A percentile compares a stretch with the other conserved stretches of the same genome.
phyloP scores from a whole-genome alignment of 2,888 invertebrate species.

The Eupsilia transversa region DNA sequence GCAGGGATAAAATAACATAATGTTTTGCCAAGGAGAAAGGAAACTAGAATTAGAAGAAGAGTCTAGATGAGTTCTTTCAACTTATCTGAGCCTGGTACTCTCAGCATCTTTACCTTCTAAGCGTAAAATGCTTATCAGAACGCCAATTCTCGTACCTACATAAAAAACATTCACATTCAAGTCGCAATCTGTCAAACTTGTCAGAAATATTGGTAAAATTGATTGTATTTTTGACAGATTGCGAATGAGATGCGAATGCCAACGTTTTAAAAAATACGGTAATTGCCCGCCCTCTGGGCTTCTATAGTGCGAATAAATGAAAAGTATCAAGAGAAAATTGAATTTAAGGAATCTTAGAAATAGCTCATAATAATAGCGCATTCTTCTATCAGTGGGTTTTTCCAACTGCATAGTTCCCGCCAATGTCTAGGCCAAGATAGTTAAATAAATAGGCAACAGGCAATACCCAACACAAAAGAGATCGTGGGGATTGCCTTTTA shows the following conservation, averaged over 20 bases:
- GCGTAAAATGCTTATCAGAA: too few relatives aligned
- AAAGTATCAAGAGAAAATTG: neutral
- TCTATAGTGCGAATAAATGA: neutral
- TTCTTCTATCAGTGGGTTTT: neutral
- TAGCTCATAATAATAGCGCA: too few relatives aligned
- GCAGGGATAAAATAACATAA: too few relatives aligned
- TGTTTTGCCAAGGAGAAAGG: neutral
- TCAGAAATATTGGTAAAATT: too few relatives aligned
- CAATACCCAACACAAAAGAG: neutral
- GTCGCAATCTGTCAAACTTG: too few relatives aligned
- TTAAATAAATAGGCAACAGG: neutral
- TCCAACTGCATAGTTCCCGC: neutral
- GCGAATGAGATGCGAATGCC: too few relatives aligned
- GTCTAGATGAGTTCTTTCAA: neutral
- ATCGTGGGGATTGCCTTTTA: neutral
- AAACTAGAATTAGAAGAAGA: neutral
- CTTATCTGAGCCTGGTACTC: conserved; percentile 43
- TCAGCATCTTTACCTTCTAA: too few relatives aligned
- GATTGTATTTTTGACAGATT: too few relatives aligned
- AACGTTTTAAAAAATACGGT: too few relatives aligned
- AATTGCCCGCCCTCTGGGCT: too few relatives aligned
- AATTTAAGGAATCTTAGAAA: neutral
- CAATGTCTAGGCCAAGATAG: neutral
- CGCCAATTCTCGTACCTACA: too few relatives aligned
- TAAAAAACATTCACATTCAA: too few relatives aligned